A percentile compares a stretch with the other conserved stretches of the same genome.
These are phyloP conservation scores for Dendropsophus ebraccatus DNA, from an alignment of 2,113 vertebrate species.

Conservation along the genomic window DNA sequence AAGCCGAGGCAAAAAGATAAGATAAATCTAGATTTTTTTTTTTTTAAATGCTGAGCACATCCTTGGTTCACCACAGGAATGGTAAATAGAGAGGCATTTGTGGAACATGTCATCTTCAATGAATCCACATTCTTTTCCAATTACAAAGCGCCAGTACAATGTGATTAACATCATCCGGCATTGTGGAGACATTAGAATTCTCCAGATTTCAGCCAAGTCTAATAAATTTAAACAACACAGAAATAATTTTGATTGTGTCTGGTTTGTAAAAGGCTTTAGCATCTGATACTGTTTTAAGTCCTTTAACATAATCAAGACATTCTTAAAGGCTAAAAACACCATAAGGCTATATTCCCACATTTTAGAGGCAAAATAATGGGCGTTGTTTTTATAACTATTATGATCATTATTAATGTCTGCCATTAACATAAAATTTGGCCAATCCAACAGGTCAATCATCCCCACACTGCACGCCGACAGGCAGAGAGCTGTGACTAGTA, in stretches of 20 bases:
- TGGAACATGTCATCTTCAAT: constrained; percentile 40
- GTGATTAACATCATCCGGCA: constrained; percentile 8
- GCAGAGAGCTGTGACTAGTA: too few relatives aligned
- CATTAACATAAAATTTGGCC: too few relatives aligned
- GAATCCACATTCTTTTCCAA: constrained; percentile 31
- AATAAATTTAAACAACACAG: neutral
- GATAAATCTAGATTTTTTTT: neutral
- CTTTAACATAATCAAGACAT: neutral
- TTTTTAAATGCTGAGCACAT: constrained; percentile 18
- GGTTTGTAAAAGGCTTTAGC: neutral
- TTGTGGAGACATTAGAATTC: neutral
- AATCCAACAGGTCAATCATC: too few relatives aligned
- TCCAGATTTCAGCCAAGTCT: constrained; percentile 27
- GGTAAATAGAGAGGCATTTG: constrained; percentile 14
- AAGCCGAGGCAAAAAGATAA: constrained; percentile 29
- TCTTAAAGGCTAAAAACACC: too few relatives aligned
- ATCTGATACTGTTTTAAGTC: neutral
- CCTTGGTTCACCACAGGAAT: constrained; percentile 36
- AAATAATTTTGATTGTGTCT: neutral
- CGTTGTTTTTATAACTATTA: too few relatives aligned
- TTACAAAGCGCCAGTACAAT: neutral
- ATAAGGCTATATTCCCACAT: too few relatives aligned
- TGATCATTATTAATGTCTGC: too few relatives aligned
- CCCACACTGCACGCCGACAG: too few relatives aligned
- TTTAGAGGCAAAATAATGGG: too few relatives aligned